These are phyloP conservation scores for Atta colombica DNA, from an alignment of 1,140 invertebrate genomes.

Conservation along the genomic window DNA sequence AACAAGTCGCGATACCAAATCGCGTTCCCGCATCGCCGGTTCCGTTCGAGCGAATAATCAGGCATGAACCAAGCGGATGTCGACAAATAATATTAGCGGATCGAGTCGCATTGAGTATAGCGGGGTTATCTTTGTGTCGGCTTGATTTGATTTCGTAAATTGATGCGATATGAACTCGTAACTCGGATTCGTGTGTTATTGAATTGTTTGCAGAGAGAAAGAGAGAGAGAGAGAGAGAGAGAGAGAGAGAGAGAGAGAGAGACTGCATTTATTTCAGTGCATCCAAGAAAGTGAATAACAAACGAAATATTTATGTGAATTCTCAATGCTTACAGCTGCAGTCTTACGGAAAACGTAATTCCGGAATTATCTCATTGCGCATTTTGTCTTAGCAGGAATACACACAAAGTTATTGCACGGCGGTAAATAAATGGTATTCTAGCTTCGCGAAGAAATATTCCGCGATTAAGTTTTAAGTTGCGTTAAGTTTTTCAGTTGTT, in stretches of 20 bases:
- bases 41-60: conserved; percentile 55
- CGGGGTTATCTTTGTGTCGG: conserved; percentile 47
- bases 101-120: conserved; percentile 23
- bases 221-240: too few species aligned
- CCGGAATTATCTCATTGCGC: conserved; percentile 7
- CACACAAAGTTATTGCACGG: not conserved
- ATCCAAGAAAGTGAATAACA: conserved; percentile 13
- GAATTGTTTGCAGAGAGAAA: not conserved
- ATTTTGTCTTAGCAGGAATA: not conserved
- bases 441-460: conserved; percentile 1
- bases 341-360: not conserved
- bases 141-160: conserved; percentile 59
- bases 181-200: conserved; percentile 18
- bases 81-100: conserved; percentile 54
- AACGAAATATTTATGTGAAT: not conserved
- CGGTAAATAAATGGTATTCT: not conserved
- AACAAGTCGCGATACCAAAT: conserved; percentile 53
- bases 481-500: not conserved
- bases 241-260: too few species aligned
- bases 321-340: not conserved
- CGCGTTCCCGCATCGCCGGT: conserved; percentile 26
- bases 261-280: not conserved
- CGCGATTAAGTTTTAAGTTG: not conserved
- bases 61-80: conserved; percentile 27
- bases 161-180: conserved; percentile 30